These are phyloP conservation scores for Camelus bactrianus DNA, from an alignment of 2,113 vertebrate genomes.

Conservation along the genomic window DNA sequence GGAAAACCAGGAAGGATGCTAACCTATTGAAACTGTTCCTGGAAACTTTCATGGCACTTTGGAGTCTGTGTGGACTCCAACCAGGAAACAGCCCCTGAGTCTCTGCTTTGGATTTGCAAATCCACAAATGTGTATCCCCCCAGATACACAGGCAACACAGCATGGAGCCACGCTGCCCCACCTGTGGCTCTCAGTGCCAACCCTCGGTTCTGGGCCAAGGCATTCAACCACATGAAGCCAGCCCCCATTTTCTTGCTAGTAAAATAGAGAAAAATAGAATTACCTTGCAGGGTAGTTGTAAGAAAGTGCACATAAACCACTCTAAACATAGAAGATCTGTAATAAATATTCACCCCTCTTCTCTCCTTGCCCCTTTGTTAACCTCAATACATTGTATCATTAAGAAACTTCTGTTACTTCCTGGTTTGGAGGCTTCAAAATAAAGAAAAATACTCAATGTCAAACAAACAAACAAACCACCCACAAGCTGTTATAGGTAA, in stretches of 20 bases:
- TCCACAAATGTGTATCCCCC: accelerated
- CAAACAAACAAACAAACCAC: background rate
- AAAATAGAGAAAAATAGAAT: background rate
- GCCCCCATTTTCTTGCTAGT: background rate
- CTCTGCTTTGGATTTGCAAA: no score
- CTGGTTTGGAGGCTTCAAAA: background rate
- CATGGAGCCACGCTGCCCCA: no score
- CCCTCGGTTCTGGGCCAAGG: background rate
- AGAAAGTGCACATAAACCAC: background rate
- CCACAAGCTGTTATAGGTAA: background rate
- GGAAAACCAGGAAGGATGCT: background rate
- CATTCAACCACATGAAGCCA: background rate
- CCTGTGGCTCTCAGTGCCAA: background rate
- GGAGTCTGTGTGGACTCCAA: accelerated
- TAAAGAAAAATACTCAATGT: background rate
- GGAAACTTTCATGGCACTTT: background rate
- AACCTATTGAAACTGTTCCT: background rate
- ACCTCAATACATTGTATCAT: background rate
- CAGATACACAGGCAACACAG: background rate
- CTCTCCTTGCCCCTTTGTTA: background rate
- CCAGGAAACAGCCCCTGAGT: accelerated
- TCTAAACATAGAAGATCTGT: background rate
- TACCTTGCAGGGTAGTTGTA: background rate
- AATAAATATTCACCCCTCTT: background rate
- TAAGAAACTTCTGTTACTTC: background rate